Conservation (phyloP, 2,797 vertebrate species). For the Spea hammondii region DNA sequence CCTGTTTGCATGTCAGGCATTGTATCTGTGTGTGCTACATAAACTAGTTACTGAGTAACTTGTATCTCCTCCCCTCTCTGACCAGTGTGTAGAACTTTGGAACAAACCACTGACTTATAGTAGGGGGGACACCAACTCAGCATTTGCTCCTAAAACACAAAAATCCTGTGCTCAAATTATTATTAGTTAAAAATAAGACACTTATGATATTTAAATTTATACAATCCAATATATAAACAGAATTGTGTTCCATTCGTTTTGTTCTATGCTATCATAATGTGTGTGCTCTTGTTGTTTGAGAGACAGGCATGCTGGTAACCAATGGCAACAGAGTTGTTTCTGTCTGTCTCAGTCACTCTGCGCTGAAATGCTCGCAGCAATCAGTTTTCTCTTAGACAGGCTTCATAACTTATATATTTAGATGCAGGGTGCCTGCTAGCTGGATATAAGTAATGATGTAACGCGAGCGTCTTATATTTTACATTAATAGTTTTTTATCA, state of each 20-base stretch:
- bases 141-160: background rate
- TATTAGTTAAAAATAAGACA: too few relatives aligned
- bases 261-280: background rate
- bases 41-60: background rate
- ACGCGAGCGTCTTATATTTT: background rate
- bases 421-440: background rate
- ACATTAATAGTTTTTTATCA: background rate
- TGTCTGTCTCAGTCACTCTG: background rate
- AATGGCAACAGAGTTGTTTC: slow-evolving; percentile 3
- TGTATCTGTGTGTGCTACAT: too few relatives aligned
- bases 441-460: background rate
- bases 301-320: slow-evolving; percentile 11
- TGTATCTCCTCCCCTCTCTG: background rate
- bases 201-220: too few relatives aligned
- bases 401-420: too few relatives aligned
- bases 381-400: too few relatives aligned
- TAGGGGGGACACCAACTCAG: slow-evolving; percentile 10
- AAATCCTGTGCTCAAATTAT: too few relatives aligned
- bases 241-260: background rate
- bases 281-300: background rate
- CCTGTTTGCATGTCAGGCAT: too few relatives aligned
- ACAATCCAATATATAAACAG: too few relatives aligned
- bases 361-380: background rate
- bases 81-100: background rate
- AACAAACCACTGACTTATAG: slow-evolving; percentile 57